Conservation (phyloP, 2,888 invertebrate genomes). For the Hemistola chrysoprasaria region DNA sequence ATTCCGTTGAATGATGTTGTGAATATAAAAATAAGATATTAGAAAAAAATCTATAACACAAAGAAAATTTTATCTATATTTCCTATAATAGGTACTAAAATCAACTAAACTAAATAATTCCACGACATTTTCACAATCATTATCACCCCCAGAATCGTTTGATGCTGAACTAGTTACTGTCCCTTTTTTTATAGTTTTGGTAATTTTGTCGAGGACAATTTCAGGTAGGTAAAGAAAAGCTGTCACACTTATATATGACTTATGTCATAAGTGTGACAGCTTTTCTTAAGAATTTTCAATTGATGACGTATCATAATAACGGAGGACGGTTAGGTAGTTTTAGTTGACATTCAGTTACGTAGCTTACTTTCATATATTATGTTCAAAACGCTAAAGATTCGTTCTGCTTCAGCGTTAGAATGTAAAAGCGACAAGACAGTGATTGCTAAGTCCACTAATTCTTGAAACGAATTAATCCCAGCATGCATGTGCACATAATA, state of each 20-base stretch:
- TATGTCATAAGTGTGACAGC: slow-evolving; percentile 1
- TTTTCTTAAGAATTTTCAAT: no score
- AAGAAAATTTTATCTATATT: slow-evolving; percentile 1
- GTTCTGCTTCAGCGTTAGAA: background rate
- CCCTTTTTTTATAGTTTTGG: slow-evolving; percentile 1
- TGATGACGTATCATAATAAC: no score
- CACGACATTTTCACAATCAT: background rate
- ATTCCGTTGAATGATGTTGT: background rate
- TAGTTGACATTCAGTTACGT: background rate
- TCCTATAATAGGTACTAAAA: background rate
- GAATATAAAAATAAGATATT: no score
- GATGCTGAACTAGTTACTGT: background rate
- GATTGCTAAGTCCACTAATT: slow-evolving; percentile 1
- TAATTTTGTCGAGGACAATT: slow-evolving; percentile 1
- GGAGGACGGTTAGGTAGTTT: no score
- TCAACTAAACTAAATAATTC: slow-evolving; percentile 3
- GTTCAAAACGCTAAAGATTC: no score
- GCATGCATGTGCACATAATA: no score
- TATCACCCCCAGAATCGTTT: background rate
- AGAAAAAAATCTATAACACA: no score
- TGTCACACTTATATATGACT: no score
- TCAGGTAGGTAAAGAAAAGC: no score
- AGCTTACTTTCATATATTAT: slow-evolving; percentile 1
- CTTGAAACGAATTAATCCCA: background rate
- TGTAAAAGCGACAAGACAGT: background rate